Base-by-base conservation (phyloP, 2,888 invertebrate species). In the Carabus problematicus region DNA sequence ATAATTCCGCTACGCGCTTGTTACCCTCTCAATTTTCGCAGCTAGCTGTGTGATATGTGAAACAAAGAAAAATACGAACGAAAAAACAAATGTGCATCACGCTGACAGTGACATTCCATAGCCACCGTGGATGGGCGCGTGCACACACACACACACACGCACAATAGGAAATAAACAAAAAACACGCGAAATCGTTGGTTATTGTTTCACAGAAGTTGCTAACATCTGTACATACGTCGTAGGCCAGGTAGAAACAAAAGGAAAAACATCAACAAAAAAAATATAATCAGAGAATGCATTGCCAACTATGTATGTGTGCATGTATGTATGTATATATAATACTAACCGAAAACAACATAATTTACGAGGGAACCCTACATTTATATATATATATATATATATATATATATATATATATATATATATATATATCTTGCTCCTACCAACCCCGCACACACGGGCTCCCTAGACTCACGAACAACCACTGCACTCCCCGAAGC, bases 351-450 rank as follows among this genome's bases (percentile, higher is more conserved):
- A 52, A 52, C 52, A 52, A 52, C 80, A 81, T 81, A 81, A 82
- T 82, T 82, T 81, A 82, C 80, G 79, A 80, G 76, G 78, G 80
- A 79, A 78, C 77, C 77, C 52, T 52, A n/a, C n/a, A n/a, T n/a
- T n/a, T n/a, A n/a, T n/a, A n/a, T n/a, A n/a, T n/a, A n/a, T n/a
- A n/a, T n/a, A n/a, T n/a, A n/a, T n/a, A n/a, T n/a, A n/a, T n/a
- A n/a, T n/a, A n/a, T n/a, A n/a, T n/a, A n/a, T n/a, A n/a, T n/a
- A n/a, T n/a, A n/a, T n/a, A n/a, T n/a, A n/a, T n/a, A n/a, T n/a
- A n/a, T n/a, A n/a, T n/a, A n/a, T n/a, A 49, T 41, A 52, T 67
- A 39, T 16, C 39, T 18, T 40, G 49, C 67, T 60, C 39, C 58
- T 58, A 12, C 39, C n/a, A n/a, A n/a, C 59, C 39, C 8, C 42